phyloP scores from a whole-genome alignment of 2,888 invertebrate species.

The Heliconius charithonia region DNA sequence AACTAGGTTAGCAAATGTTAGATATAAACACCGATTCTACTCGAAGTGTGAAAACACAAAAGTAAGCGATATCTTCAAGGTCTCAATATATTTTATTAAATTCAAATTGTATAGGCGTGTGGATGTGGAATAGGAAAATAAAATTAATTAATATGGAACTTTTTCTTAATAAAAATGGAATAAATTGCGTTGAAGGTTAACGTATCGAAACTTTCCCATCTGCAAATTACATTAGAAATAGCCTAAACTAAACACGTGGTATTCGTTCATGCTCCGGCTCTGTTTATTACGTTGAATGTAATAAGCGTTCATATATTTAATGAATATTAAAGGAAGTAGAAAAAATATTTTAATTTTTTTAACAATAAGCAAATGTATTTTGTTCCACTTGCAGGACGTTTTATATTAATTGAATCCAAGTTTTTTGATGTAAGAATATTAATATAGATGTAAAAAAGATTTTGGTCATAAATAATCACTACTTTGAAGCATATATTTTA shows the following conservation, averaged over 20 bases:
- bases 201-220: slow-evolving; percentile 17
- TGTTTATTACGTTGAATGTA: slow-evolving; percentile 12
- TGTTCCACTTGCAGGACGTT: too few species aligned
- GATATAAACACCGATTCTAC: slow-evolving; percentile 1
- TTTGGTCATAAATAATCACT: neutral
- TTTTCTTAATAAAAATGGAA: neutral
- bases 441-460: too few species aligned
- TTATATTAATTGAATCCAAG: too few species aligned
- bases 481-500: neutral
- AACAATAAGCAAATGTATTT: too few species aligned
- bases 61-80: neutral
- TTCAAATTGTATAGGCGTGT: neutral
- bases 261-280: neutral
- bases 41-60: slow-evolving; percentile 1
- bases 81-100: neutral
- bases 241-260: slow-evolving; percentile 8
- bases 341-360: neutral
- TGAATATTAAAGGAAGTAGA: neutral
- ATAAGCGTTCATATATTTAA: slow-evolving; percentile 2
- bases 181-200: neutral
- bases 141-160: neutral
- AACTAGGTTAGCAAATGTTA: slow-evolving; percentile 16
- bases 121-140: neutral
- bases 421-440: too few species aligned
- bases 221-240: slow-evolving; percentile 15